Percentiles rank a stretch among this genome's conserved stretches.
phyloP scores from a whole-genome alignment of 2,888 invertebrate genomes.

The Didymodactylos carnosus region DNA sequence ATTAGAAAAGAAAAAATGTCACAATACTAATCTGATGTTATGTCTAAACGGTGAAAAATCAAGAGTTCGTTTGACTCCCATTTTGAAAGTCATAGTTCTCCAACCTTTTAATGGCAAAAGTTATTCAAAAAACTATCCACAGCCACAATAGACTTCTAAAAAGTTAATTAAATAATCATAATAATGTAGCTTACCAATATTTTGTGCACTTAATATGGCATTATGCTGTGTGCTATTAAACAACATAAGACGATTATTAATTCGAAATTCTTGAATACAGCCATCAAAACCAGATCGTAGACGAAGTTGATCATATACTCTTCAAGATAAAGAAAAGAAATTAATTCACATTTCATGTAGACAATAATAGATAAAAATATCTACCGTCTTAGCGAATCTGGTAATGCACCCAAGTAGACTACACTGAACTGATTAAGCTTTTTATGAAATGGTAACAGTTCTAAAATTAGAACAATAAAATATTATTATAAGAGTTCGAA shows the following conservation, averaged over 20 bases:
- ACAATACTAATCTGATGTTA: too few species aligned
- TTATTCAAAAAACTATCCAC: too few species aligned
- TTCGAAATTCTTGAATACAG: background rate
- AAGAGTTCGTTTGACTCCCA: too few species aligned
- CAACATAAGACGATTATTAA: background rate
- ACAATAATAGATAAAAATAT: background rate
- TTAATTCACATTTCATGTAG: background rate
- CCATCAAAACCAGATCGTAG: background rate
- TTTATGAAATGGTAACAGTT: background rate
- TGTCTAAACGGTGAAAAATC: too few species aligned
- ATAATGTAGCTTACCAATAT: background rate
- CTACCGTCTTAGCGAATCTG: background rate
- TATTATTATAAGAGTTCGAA: background rate
- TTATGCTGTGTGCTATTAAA: background rate
- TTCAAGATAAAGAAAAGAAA: background rate
- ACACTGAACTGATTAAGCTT: background rate
- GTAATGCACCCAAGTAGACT: background rate
- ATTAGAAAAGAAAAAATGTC: too few species aligned
- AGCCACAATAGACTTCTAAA: too few species aligned
- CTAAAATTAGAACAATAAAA: background rate
- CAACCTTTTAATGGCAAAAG: too few species aligned
- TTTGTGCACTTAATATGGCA: background rate
- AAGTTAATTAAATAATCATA: too few species aligned
- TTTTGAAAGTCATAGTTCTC: too few species aligned
- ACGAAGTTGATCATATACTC: background rate